Conservation (phyloP, 2,797 vertebrate genomes). For the Orientallactaga sibirica region DNA sequence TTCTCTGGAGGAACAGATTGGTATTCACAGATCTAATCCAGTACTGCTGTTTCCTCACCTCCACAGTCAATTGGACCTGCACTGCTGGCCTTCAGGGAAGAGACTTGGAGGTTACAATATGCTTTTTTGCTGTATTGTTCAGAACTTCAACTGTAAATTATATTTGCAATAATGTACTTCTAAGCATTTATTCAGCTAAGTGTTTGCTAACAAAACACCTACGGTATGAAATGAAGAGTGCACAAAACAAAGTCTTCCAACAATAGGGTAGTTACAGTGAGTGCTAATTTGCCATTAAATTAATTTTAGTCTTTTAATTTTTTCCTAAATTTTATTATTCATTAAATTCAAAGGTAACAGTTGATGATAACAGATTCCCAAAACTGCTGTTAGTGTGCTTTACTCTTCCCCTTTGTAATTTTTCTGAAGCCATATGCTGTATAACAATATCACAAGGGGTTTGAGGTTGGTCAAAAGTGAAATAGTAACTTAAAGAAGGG, state of each 20-base stretch:
- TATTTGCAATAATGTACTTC: not conserved
- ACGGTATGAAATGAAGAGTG: not conserved
- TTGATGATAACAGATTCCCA: not conserved
- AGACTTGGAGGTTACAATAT: not conserved
- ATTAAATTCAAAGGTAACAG: not conserved
- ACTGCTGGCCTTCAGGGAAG: not conserved
- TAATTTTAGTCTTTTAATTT: not conserved
- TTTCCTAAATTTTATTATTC: conserved; percentile 27
- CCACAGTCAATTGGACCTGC: not conserved
- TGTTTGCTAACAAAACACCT: not conserved
- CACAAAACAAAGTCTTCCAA: not conserved
- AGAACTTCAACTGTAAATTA: not conserved
- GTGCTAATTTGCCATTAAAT: conserved; percentile 37
- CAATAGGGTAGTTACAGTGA: not conserved
- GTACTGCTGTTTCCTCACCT: not conserved
- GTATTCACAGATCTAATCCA: not conserved
- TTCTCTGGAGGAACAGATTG: not conserved
- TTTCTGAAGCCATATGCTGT: not conserved
- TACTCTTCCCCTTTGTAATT: conserved; percentile 27
- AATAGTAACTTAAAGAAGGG: not conserved
- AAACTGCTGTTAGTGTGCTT: not conserved
- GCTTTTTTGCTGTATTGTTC: conserved; percentile 21
- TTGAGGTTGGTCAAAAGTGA: conserved; percentile 16
- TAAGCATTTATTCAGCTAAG: not conserved
- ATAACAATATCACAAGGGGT: conserved; percentile 29